Base-by-base conservation (phyloP, 2,888 invertebrate genomes). In the Melanchra persicariae region DNA sequence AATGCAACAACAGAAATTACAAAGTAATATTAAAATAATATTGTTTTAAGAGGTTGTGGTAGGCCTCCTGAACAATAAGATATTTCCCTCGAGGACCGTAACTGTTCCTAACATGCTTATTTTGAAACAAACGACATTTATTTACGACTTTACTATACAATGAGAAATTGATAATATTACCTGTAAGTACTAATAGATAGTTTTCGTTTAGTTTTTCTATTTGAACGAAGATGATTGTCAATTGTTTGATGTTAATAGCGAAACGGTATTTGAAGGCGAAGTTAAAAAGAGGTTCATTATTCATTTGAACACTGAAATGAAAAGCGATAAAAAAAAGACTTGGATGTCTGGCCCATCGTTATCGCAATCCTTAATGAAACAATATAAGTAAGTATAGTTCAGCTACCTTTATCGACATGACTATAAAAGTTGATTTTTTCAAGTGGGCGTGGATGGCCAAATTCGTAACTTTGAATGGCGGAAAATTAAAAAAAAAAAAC, bases 1-100 rank as follows among this genome's bases (percentile, higher is more conserved):
- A n/a, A n/a, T n/a, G n/a, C n/a, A n/a, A n/a, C n/a, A n/a, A n/a
- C n/a, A n/a, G n/a, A n/a, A n/a, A n/a, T n/a, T n/a, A n/a, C n/a
- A n/a, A n/a, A n/a, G n/a, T n/a, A n/a, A n/a, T n/a, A n/a, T n/a
- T n/a, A n/a, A n/a, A n/a, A n/a, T n/a, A n/a, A n/a, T n/a, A n/a
- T n/a, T n/a, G n/a, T n/a, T n/a, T n/a, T n/a, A n/a, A n/a, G n/a
- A n/a, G n/a, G n/a, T n/a, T n/a, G n/a, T n/a, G n/a, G n/a, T n/a
- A n/a, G n/a, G n/a, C n/a, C n/a, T n/a, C n/a, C 30, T 58, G 58
- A 76, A 17, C 64, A 49, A 57, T 34, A 47, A 30, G 12, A 58
- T 61, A 70, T 76, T 65, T 76, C 65, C 65, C 70, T 12, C 1
- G 58, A 34, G 57, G 10, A 30, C 69, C 8, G 40, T 26, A 40